Evolutionary conservation across 2,797 vertebrate genomes (phyloP).

Genomic region (Syndactyla subalaris): DNA sequence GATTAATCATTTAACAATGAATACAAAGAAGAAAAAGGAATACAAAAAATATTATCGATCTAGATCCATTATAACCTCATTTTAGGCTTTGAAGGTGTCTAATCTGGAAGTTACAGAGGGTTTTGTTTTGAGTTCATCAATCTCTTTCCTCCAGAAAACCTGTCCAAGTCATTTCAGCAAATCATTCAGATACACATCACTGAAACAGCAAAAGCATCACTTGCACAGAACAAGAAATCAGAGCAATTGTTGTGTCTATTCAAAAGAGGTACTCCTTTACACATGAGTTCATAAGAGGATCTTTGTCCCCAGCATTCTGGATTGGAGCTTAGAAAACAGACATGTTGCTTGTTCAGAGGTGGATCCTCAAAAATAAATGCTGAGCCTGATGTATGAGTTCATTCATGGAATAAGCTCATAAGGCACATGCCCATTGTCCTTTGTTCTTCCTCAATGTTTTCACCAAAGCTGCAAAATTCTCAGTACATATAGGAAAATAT

Average conservation of each 20-base stretch:
- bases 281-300: accelerated
- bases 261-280: background rate
- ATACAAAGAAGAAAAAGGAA: background rate
- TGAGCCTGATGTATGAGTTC: background rate
- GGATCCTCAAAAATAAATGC: background rate
- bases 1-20: background rate
- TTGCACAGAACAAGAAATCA: background rate
- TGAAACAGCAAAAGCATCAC: background rate
- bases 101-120: background rate
- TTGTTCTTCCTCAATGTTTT: background rate
- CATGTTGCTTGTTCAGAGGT: background rate
- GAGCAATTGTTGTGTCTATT: background rate
- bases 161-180: background rate
- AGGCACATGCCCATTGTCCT: background rate
- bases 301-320: background rate
- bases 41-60: background rate
- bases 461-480: background rate
- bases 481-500: background rate
- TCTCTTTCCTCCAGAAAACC: background rate
- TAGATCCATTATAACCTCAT: background rate
- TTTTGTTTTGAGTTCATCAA: background rate
- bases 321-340: background rate
- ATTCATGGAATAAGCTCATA: background rate
- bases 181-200: background rate
- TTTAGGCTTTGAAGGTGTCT: background rate